Evolutionary conservation across 2,888 invertebrate genomes (phyloP), one percentile per base, ranked within the genome.

Genomic region (Eubasilissa splendida): DNA sequence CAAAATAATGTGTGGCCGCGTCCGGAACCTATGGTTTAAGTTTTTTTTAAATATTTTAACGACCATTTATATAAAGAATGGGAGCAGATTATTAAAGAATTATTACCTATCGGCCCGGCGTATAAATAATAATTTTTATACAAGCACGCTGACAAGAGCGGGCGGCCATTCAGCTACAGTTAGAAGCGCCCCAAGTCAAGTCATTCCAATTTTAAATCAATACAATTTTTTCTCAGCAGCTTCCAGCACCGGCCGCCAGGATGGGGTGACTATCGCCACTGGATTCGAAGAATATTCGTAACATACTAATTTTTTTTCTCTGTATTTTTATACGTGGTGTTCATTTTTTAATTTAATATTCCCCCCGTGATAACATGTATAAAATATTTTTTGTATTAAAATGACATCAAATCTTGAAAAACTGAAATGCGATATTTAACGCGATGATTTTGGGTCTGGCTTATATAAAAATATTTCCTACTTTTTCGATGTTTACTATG

Each of bases 161-260:
- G 56, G 65, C 31, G 71, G 58, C 58, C 71, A 54, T 70, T 53
- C 68, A 31, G 71, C 56, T 33, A 70, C 53, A 58, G 22, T 14
- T 76, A 50, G 56, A 52, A 76, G 59, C 76, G 76, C 63, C 65
- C 65, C 76, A 63, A 76, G 63, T 76, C 65, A 54, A 14, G 31
- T 53, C 66, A 65, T 76, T 65, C 63, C 76, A 76, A 65, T 76
- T 76, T 76, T 76, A 76, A 76, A 76, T 76, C 76, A 76, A 76
- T 65, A 76, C 76, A 33, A 65, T 76, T 76, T 76, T 76, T 76
- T 74, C 73, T 76, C 52, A n/a, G 71, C 54, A 73, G 56, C 71
- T 31, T 73, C 58, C 71, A 73, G 71, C 71, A 42, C 42, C 71
- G 70, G 53, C 70, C 53, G 70, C n/a, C 70, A 52, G 65, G 65